Evolutionary conservation across 2,113 vertebrate species (phyloP).

Genomic region (Albula glossodonta): DNA sequence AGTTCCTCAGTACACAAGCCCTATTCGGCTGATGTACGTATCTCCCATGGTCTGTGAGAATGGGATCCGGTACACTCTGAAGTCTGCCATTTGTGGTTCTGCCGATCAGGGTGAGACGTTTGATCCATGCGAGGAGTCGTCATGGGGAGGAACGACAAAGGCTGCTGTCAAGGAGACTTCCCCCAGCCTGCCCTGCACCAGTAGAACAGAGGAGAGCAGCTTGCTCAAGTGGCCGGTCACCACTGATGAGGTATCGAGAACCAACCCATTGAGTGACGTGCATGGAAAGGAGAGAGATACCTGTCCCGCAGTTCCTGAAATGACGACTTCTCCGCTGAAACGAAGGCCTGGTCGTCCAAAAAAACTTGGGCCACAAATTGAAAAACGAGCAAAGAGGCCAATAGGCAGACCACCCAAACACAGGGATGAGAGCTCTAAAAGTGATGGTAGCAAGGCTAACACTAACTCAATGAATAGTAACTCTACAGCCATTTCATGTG

Average conservation of each 20-base stretch:
- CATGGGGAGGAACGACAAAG: slow-evolving; percentile 54
- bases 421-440: slow-evolving; percentile 59
- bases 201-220: slow-evolving; percentile 45
- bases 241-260: slow-evolving; percentile 44
- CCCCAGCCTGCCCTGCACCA: slow-evolving; percentile 35
- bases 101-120: slow-evolving; percentile 56
- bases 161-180: neutral
- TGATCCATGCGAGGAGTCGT: slow-evolving; percentile 69
- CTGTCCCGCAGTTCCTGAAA: slow-evolving; percentile 45
- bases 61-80: slow-evolving; percentile 88
- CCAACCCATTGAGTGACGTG: slow-evolving; percentile 12
- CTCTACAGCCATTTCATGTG: slow-evolving; percentile 43
- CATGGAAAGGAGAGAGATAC: slow-evolving; percentile 25
- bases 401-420: slow-evolving; percentile 88
- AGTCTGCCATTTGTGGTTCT: slow-evolving; percentile 71
- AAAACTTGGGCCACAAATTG: slow-evolving; percentile 84
- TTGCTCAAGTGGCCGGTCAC: slow-evolving; percentile 43
- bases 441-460: slow-evolving; percentile 46
- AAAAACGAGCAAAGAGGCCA: slow-evolving; percentile 85
- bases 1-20: slow-evolving; percentile 78
- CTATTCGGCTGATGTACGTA: slow-evolving; percentile 95
- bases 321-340: slow-evolving; percentile 72
- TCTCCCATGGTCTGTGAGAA: slow-evolving; percentile 80
- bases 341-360: slow-evolving; percentile 90
- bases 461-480: slow-evolving; percentile 42